Conservation (phyloP, 1,140 invertebrate species). For the Aphaenogaster ashmeadi region DNA sequence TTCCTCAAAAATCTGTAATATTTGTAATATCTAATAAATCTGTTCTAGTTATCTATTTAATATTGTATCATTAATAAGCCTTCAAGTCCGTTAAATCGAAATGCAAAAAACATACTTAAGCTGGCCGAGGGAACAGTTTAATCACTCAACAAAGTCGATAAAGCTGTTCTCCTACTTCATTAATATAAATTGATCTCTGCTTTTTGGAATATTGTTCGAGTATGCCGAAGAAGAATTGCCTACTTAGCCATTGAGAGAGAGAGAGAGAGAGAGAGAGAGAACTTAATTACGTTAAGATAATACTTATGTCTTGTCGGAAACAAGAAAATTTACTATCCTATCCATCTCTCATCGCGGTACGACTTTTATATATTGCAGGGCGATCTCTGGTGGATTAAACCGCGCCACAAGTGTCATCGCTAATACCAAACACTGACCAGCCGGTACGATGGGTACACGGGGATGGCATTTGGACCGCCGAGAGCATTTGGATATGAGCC, state of each 20-base stretch:
- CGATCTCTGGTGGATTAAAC: constrained; percentile 59
- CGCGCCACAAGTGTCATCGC: constrained; percentile 79
- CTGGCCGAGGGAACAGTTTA: constrained; percentile 49
- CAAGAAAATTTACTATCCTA: background rate
- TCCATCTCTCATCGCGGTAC: background rate
- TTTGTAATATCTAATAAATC: background rate
- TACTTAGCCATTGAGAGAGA: constrained; percentile 2
- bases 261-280: background rate
- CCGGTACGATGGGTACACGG: constrained; percentile 16
- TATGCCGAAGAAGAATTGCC: constrained; percentile 38
- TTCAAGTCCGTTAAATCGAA: constrained; percentile 16
- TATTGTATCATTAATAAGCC: background rate
- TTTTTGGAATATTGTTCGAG: constrained; percentile 39
- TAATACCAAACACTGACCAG: constrained; percentile 58
- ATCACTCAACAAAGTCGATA: constrained; percentile 31
- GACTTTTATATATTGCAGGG: constrained; percentile 33
- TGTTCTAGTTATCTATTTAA: background rate
- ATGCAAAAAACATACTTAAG: background rate
- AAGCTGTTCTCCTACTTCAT: constrained; percentile 48
- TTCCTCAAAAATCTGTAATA: background rate
- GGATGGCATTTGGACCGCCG: constrained; percentile 43
- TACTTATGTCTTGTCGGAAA: constrained; percentile 7
- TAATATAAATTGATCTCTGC: constrained; percentile 64
- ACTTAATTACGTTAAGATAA: constrained; percentile 17
- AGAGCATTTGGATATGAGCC: constrained; percentile 69